Percentiles rank a stretch among this genome's conserved stretches.
Evolutionary conservation across 2,113 vertebrate species (phyloP).

Genomic region (Setophaga kirtlandii): DNA sequence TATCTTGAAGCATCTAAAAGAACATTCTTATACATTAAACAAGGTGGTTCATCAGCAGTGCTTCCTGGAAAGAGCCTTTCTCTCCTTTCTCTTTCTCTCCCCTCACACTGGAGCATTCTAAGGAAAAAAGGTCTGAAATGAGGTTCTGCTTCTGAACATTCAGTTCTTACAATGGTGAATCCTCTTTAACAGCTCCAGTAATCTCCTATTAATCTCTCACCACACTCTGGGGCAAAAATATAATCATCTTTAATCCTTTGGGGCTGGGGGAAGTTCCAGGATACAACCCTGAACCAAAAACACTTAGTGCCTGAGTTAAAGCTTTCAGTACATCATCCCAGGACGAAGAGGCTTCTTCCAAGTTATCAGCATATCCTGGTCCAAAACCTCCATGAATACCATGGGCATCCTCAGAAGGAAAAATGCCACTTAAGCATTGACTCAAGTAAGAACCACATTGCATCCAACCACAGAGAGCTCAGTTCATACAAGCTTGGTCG

Average conservation of each 20-base stretch:
- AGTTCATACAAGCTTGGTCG: neutral
- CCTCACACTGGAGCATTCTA: neutral
- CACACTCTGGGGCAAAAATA: neutral
- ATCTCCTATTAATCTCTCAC: constrained; percentile 18
- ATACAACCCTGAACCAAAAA: neutral
- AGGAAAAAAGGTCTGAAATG: neutral
- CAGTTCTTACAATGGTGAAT: neutral
- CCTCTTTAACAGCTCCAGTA: constrained; percentile 35
- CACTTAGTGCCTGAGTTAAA: neutral
- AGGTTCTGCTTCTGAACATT: neutral
- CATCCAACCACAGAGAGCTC: neutral
- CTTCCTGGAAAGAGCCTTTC: neutral
- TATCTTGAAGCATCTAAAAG: neutral
- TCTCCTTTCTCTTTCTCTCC: neutral
- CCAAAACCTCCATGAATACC: neutral
- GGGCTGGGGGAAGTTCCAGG: neutral
- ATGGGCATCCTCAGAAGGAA: neutral
- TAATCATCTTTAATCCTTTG: neutral
- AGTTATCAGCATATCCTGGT: neutral
- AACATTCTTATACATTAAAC: neutral
- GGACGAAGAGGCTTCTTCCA: neutral
- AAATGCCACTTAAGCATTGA: neutral
- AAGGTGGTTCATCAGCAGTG: neutral
- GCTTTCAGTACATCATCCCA: neutral
- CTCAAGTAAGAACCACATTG: neutral